Conservation (phyloP, 2,888 invertebrate genomes). For the Nemoura dubitans region DNA sequence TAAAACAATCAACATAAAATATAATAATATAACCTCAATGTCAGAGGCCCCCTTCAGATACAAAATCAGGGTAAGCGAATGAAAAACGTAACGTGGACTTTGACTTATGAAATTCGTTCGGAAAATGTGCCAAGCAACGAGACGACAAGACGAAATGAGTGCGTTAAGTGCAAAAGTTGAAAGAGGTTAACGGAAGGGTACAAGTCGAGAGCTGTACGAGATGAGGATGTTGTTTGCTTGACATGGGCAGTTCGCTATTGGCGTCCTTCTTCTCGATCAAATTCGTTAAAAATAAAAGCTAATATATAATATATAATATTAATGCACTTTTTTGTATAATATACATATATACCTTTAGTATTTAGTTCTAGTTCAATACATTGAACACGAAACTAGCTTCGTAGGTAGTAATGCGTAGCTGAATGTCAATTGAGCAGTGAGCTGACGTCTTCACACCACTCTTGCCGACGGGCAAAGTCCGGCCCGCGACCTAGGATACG, state of each 20-base stretch:
- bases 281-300: slow-evolving; percentile 48
- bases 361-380: slow-evolving; percentile 45
- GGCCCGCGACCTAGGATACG: background rate
- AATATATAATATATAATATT: slow-evolving; percentile 48
- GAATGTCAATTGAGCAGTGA: slow-evolving; percentile 31
- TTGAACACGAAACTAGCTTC: background rate
- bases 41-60: background rate
- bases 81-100: background rate
- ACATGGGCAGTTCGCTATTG: slow-evolving; percentile 10
- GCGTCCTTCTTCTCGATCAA: slow-evolving; percentile 40
- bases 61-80: background rate
- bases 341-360: slow-evolving; percentile 39
- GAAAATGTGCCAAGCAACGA: background rate
- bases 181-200: slow-evolving; percentile 24
- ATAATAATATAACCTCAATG: background rate
- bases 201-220: slow-evolving; percentile 15
- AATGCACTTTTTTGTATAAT: slow-evolving; percentile 50
- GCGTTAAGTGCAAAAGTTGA: background rate
- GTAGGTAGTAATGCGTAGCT: background rate
- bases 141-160: background rate
- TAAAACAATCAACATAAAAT: slow-evolving; percentile 33
- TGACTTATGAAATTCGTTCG: background rate
- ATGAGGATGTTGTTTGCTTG: background rate
- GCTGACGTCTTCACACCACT: slow-evolving; percentile 19
- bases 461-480: background rate